Base-by-base conservation (phyloP, 2,797 vertebrate species). In the Rousettus madagascariensis region DNA sequence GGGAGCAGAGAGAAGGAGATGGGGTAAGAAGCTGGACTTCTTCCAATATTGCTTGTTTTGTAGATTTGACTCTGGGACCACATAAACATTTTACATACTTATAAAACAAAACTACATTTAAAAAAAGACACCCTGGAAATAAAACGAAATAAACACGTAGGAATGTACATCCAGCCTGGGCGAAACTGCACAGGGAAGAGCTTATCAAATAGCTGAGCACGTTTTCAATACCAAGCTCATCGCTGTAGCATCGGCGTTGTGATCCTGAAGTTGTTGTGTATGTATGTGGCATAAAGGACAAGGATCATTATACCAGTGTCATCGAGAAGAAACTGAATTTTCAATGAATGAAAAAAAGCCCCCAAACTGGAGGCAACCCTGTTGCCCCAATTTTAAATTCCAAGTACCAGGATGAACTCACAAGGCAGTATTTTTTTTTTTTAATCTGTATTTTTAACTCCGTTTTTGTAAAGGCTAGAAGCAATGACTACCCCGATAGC, bases 121-220 rank as follows among this genome's bases (percentile, higher is more conserved):
- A 16, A 77, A n/a, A 83, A 77, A 71, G 15, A 69, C 30, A 61
- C 2, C 33, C 24, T 84, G 69, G 77, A 79, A 79, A 83, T 36
- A 77, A 83, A 75, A 59, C 20, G 22, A 36, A 95, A 68, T 4
- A 57, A 93, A 79, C 22, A 95, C 90, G 86, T 77, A 77, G 33
- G 63, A 63, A 82, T 12, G 24, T 46, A 17, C 53, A 69, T 63
- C 43, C 46, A 49, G 20, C 55, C 33, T 75, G 9, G 43, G 20
- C 20, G 63, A 93, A 82, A 86, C 36, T 59, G 49, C 53, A 86
- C 30, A 24, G 9, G 17, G 12, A 82, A 22, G 43, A 68, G 82
- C 24, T 38, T 38, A 69, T 63, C 51, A 69, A 75, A 82, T 55
- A 80, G 61, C 7, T 78, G 33, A 24, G 16, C 1, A 19, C 28